Percentiles rank a stretch among this genome's conserved stretches.
phyloP scores from a whole-genome alignment of 2,113 vertebrate genomes.

The Ifrita kowaldi region DNA sequence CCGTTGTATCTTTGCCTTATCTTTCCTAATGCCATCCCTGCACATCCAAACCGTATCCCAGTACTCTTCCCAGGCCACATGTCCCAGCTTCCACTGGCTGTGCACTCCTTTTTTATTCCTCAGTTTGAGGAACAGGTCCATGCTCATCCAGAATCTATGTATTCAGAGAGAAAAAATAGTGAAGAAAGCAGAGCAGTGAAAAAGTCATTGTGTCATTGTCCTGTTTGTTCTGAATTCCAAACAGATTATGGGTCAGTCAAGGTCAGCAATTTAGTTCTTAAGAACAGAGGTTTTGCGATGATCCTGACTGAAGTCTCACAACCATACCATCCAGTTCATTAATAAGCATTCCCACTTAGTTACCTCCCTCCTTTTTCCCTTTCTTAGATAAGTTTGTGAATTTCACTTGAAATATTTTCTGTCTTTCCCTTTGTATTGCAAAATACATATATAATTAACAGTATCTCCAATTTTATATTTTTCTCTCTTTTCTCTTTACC shows the following conservation, averaged over 20 bases:
- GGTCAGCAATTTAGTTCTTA: not conserved
- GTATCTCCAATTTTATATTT: not conserved
- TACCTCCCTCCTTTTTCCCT: not conserved
- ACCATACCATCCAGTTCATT: not conserved
- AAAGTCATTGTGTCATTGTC: not conserved
- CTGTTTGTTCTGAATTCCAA: not conserved
- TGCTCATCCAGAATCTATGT: not conserved
- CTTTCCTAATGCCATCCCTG: not conserved
- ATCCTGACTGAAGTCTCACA: not conserved
- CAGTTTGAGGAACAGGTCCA: no score
- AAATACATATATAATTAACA: not conserved
- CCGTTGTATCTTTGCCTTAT: rapidly evolving
- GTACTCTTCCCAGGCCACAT: not conserved
- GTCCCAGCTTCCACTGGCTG: not conserved
- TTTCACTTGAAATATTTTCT: not conserved
- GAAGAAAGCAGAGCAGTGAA: not conserved
- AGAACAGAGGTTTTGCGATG: not conserved
- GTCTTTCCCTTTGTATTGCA: not conserved
- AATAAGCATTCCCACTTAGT: not conserved
- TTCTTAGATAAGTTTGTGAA: not conserved
- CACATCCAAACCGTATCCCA: not conserved
- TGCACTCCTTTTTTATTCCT: not conserved
- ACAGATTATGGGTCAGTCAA: not conserved
- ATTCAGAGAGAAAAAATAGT: not conserved
- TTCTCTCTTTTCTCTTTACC: not conserved